Evolutionary conservation across 2,888 invertebrate species (phyloP).

Genomic region (Tiliacea citrago): DNA sequence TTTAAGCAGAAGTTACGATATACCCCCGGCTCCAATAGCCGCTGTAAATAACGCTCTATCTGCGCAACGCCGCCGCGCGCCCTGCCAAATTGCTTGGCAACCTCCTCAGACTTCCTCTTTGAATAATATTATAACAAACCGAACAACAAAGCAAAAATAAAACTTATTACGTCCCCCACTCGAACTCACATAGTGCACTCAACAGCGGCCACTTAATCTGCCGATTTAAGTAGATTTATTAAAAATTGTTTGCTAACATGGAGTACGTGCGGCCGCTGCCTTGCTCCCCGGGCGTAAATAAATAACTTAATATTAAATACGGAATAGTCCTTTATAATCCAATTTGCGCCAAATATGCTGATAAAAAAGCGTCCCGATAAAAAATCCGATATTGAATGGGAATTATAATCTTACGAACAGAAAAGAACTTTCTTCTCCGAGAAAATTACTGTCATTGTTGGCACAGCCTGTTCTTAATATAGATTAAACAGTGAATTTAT

Average conservation of each 20-base stretch:
- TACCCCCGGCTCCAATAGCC: constrained; percentile 80
- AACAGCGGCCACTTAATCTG: constrained; percentile 37
- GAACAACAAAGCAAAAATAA: constrained; percentile 84
- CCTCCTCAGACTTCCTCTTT: constrained; percentile 87
- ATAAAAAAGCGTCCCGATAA: constrained; percentile 67
- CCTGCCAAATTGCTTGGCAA: constrained; percentile 89
- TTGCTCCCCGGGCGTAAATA: constrained; percentile 58
- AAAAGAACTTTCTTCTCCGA: constrained; percentile 72
- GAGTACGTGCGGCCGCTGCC: constrained; percentile 28
- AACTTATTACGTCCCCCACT: constrained; percentile 72
- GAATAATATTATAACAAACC: constrained; percentile 87
- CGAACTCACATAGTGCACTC: constrained; percentile 55
- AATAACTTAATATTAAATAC: constrained; percentile 63
- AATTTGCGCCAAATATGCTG: constrained; percentile 62
- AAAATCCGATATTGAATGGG: constrained; percentile 67
- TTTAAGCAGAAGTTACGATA: constrained; percentile 87
- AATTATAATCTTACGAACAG: constrained; percentile 74
- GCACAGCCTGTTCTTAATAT: constrained; percentile 58
- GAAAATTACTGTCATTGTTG: constrained; percentile 79
- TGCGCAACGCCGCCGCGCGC: constrained; percentile 80
- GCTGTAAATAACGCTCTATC: constrained; percentile 87
- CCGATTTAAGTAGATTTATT: constrained; percentile 50
- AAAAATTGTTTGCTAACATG: constrained; percentile 45
- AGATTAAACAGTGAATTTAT: constrained; percentile 56
- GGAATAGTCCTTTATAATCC: constrained; percentile 61